Base-by-base conservation (phyloP, 2,797 vertebrate genomes). In the Thamnophis elegans region DNA sequence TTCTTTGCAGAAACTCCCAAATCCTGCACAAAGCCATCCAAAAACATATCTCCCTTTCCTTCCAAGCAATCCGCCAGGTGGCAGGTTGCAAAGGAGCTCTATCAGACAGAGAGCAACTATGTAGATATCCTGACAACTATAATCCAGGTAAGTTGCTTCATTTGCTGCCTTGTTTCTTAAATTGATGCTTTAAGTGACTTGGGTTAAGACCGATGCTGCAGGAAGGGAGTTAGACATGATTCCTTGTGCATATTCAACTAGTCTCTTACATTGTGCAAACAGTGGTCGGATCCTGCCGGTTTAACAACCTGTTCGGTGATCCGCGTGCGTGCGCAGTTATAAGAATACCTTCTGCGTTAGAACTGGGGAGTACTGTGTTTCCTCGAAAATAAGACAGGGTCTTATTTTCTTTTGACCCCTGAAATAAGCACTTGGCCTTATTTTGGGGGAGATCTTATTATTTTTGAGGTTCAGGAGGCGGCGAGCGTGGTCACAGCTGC, bases 21-120 rank as follows among this genome's bases (percentile, higher is more conserved):
- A 89, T 88, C 89, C 59, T 97, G 96, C 92, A 94, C 97, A 89
- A 99, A 98, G 94, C 97, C 98, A 51, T 98, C 98, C 51, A 99
- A 98, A 98, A 98, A 98, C 96, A 98, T 98, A 1, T 98, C 98
- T 91, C 98, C 98, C 0, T 96, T 98, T 90, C 96, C 97, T 82
- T 93, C 97, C 92, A 99, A 99, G 97, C 99, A 99, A 97, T 99
- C 99, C 51, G 99, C 99, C 59, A 97, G 99, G 92, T 99, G 99
- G 99, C 99, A 99, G 96, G 99, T 99, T 96, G 99, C 99, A 94
- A 99, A 99, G 97, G 99, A 99, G 95, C 98, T 99, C 82, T 99
- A 99, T 98, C 99, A 99, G 97, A 99, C 99, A 0, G 99, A 99
- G 97, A 99, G 98, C 97, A 99, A 99, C 98, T 99, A 99, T 0